phyloP scores from a whole-genome alignment of 2,113 vertebrate species.

The Acanthisitta chloris region DNA sequence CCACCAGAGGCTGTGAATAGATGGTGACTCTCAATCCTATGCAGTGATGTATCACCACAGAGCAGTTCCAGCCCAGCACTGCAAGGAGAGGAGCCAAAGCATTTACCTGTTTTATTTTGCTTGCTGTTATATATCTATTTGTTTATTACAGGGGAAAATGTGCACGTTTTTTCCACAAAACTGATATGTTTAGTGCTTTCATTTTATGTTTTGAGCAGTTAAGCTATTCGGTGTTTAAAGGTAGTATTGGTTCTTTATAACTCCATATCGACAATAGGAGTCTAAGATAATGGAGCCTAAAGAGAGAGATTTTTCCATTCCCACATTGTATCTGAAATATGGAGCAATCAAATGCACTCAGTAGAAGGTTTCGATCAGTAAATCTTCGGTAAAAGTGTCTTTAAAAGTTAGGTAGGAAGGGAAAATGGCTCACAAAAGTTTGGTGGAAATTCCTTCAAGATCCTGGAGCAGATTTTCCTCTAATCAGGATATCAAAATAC shows the following conservation, averaged over 20 bases:
- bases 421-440: constrained; percentile 20
- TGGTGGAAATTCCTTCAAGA: not conserved
- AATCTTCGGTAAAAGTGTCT: constrained; percentile 42
- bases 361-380: constrained; percentile 20
- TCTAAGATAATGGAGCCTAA: constrained; percentile 51
- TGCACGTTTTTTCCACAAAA: constrained; percentile 25
- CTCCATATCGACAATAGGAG: not conserved
- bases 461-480: not conserved
- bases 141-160: constrained; percentile 23
- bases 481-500: not conserved
- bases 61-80: not conserved
- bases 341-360: constrained; percentile 54
- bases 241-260: constrained; percentile 37
- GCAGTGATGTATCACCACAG: not conserved
- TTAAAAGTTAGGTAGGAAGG: constrained; percentile 2
- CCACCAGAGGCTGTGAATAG: not conserved
- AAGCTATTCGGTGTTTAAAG: constrained; percentile 39
- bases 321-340: constrained; percentile 56
- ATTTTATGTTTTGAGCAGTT: constrained; percentile 55
- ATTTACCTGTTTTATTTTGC: constrained; percentile 18
- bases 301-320: constrained; percentile 48
- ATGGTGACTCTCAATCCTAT: accelerated
- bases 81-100: not conserved
- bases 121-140: constrained; percentile 32
- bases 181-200: constrained; percentile 52